These are phyloP conservation scores for Radopholus similis DNA, from an alignment of 1,140 invertebrate species.

Conservation along the genomic window DNA sequence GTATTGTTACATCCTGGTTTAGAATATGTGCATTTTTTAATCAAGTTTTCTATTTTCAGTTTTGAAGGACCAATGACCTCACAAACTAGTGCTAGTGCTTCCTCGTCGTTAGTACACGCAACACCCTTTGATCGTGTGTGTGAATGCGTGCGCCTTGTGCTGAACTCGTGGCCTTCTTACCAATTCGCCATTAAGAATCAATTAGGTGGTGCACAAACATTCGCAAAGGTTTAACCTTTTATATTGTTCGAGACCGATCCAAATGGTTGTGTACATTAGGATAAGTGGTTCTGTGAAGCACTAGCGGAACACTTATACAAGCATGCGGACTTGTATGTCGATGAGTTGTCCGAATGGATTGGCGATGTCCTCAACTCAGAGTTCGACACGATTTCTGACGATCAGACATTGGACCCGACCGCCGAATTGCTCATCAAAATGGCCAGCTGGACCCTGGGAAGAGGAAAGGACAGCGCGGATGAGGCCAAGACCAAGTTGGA, in stretches of 20 bases:
- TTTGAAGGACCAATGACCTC: no score
- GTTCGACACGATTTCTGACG: constrained; percentile 11
- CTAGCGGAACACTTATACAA: constrained; percentile 4
- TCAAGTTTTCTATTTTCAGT: no score
- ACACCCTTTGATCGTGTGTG: no score
- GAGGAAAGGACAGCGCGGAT: background rate
- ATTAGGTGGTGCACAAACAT: background rate
- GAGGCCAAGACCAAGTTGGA: background rate
- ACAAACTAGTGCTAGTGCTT: no score
- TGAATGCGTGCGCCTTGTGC: constrained; percentile 3
- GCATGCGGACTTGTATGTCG: background rate
- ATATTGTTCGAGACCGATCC: background rate
- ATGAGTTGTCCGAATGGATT: constrained; percentile 15
- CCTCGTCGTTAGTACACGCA: no score
- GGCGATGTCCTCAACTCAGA: constrained; percentile 13
- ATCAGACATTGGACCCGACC: constrained; percentile 14
- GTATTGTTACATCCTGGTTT: no score
- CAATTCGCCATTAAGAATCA: constrained; percentile 19
- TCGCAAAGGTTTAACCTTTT: background rate
- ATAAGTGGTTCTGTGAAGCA: constrained; percentile 4
- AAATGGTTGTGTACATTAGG: background rate
- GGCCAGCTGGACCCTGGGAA: background rate
- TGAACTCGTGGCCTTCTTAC: constrained; percentile 9
- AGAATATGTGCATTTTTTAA: no score
- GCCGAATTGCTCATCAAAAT: constrained; percentile 10